Evolutionary conservation across 2,113 vertebrate species (phyloP), one percentile per base, ranked within the genome.

Genomic region (Phasianus colchicus): DNA sequence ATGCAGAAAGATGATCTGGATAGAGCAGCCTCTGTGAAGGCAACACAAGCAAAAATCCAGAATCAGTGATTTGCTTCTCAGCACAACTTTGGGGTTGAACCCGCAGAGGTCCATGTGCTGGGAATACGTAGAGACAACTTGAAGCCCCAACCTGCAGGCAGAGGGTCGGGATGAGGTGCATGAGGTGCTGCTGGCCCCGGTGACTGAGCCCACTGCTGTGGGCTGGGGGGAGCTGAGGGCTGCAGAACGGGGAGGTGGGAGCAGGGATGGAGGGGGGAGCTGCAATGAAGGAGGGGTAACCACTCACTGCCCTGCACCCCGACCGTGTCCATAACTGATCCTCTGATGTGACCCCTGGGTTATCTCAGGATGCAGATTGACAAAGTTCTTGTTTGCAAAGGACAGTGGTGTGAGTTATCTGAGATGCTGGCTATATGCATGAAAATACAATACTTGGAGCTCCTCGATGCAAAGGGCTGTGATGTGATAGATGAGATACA

Each of bases 401-500:
- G 79, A 83, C 69, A 86, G 93, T 40, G 66, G 43, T 57, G 40
- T 57, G 83, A 90, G 86, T 93, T 94, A 96, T 94, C 96, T 94
- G 93, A 90, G 92, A 90, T 86, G 73, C 57, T 78, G 83, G 43
- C 70, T 82, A 17, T 78, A 69, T 65, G 90, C 96, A 94, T 54
- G 63, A 93, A 95, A 94, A 75, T 54, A 90, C 95, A 92, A 48
- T 81, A 60, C 86, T 55, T 48, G 10, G 76, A 86, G 92, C 61
- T 88, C 38, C 88, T 94, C 64, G 3, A 69, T 73, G 80, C 92
- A 86, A 92, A 93, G 88, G 58, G 34, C 48, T 79, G 93, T 69
- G 96, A 94, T 96, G 70, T 88, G 86, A 88, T 78, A 79, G 70
- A n/a, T n/a, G 66, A 96, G 95, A 97, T 95, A 96, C 90, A 76